Conservation (phyloP, 2,113 vertebrate genomes). For the Callorhinus ursinus region DNA sequence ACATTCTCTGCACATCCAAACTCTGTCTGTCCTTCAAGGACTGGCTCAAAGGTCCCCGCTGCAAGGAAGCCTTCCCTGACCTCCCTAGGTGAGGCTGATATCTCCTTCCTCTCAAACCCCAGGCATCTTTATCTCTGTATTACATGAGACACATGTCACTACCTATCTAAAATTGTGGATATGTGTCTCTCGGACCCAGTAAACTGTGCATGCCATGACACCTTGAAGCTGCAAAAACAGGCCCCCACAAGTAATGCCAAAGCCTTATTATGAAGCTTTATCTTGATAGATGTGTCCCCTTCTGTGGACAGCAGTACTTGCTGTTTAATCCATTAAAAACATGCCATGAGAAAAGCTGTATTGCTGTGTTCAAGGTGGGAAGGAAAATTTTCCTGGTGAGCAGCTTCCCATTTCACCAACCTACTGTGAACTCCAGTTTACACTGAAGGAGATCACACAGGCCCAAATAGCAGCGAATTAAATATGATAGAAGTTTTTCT, state of each 20-base stretch:
- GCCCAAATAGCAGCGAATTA: neutral
- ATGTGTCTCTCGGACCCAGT: neutral
- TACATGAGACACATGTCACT: neutral
- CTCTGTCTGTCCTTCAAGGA: neutral
- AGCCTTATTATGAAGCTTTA: neutral
- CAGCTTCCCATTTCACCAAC: neutral
- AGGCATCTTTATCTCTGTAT: neutral
- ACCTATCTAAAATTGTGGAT: neutral
- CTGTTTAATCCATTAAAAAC: neutral
- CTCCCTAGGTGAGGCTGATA: neutral
- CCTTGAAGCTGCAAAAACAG: neutral
- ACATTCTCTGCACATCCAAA: neutral
- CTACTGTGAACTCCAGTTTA: neutral
- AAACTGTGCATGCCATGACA: neutral
- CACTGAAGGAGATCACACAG: neutral
- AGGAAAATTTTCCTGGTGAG: neutral
- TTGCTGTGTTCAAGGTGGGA: neutral
- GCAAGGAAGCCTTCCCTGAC: neutral
- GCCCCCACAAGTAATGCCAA: rapidly evolving
- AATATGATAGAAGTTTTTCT: neutral
- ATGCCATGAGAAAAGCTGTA: neutral
- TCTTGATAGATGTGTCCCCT: neutral
- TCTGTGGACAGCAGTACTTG: neutral
- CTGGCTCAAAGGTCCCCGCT: neutral
- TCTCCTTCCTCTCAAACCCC: neutral